Evolutionary conservation across 2,797 vertebrate genomes (phyloP), one percentile per base, ranked within the genome.

Genomic region (Schizopygopsis pylzovi): DNA sequence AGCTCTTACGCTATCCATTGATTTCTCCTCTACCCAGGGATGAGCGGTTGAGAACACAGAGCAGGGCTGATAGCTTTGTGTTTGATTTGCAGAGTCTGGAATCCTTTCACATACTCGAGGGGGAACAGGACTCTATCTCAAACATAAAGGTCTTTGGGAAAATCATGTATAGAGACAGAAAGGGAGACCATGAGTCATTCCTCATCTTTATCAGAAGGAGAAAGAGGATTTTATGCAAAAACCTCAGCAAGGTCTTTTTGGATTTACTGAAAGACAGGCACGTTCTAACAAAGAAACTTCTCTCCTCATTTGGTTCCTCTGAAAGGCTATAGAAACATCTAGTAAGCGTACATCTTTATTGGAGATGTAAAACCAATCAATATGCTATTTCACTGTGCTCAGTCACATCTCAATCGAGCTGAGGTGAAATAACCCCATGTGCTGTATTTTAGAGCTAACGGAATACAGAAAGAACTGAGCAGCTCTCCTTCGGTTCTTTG

Each of bases 401-500:
- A 43, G 54, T 70, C 68, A 52, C 61, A 82, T 37, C 56, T 84
- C 49, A 76, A 45, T 86, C 78, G 15, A 75, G 84, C 85, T 83
- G 28, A 85, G 82, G 37, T 73, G 13, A 73, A 70, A 70, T 67
- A 75, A 72, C 47, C 8, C 6, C 5, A 20, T 41, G 16, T 72
- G 81, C 77, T 76, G 77, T 71, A 85, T 86, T 89, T 59, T 47
- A 70, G 25, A 76, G 75, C 33, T 80, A 7, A 47, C 43, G 7
- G 22, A 85, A 77, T 84, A 83, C 41, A 52, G 72, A 78, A 72
- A 68, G 7, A 85, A 77, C 85, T 85, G 80, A 72, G 86, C 65
- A 82, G 72, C 84, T 93, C 91, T 92, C 92, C 92, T 91, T 92
- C 87, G 90, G 90, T 91, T 93, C 93, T 95, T 96, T 96, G 95